A percentile compares a stretch with the other conserved stretches of the same genome.
These are phyloP conservation scores for Aurelia coerulea DNA, from an alignment of 30 jellyfish, hydroid and myxozoan species.

Conservation along the genomic window DNA sequence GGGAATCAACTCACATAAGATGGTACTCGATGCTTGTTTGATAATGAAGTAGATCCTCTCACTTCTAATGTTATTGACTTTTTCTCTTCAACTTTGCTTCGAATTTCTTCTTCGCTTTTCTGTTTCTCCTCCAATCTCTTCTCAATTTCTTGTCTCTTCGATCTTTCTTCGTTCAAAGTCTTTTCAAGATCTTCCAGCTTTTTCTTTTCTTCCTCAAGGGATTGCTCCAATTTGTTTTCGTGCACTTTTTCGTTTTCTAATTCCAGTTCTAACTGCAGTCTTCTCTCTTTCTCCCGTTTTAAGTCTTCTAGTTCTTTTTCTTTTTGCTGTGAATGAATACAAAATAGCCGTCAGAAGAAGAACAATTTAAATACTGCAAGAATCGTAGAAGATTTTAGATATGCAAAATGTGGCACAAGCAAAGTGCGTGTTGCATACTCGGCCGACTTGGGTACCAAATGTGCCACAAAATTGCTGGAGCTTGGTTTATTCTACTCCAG, in stretches of 20 bases:
- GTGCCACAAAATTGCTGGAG: no score
- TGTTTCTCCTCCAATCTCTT: slow-evolving; percentile 65
- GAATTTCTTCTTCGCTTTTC: slow-evolving; percentile 44
- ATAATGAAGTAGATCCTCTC: slow-evolving; percentile 36
- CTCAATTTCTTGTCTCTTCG: slow-evolving; percentile 84
- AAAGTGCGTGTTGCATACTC: no score
- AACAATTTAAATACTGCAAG: no score
- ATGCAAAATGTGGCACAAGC: no score
- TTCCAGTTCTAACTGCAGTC: slow-evolving; percentile 79
- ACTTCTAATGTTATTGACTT: neutral
- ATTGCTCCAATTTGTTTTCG: slow-evolving; percentile 79
- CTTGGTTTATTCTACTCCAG: no score
- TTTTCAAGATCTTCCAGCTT: slow-evolving; percentile 72
- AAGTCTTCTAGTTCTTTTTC: slow-evolving; percentile 92
- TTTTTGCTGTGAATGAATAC: slow-evolving; percentile 68
- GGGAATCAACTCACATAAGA: slow-evolving; percentile 80
- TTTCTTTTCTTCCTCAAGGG: slow-evolving; percentile 86
- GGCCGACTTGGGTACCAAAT: no score
- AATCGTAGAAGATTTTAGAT: no score
- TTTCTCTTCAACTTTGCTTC: slow-evolving; percentile 29
- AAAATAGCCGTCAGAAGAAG: neutral
- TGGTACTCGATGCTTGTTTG: slow-evolving; percentile 85
- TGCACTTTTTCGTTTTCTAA: slow-evolving; percentile 78
- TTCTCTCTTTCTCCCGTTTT: slow-evolving; percentile 85
- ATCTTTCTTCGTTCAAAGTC: slow-evolving; percentile 84